Conservation (phyloP, 2,888 invertebrate genomes). For the Enchytraeus crypticus region DNA sequence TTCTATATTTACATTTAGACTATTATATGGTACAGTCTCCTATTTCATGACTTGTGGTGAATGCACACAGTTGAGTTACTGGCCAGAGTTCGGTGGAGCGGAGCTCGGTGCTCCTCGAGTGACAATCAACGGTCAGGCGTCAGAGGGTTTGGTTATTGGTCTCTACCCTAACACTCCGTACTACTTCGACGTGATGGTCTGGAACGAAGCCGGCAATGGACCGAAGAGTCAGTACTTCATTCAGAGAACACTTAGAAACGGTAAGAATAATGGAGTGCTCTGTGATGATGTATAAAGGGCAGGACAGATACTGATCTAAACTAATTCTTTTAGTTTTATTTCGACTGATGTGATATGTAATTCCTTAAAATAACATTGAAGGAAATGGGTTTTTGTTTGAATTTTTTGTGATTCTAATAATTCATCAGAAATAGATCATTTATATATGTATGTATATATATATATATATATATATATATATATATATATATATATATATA, state of each 20-base stretch:
- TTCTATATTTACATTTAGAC: too few relatives aligned
- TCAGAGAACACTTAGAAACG: constrained; percentile 48
- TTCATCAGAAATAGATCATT: too few relatives aligned
- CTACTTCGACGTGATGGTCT: constrained; percentile 83
- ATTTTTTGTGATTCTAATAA: too few relatives aligned
- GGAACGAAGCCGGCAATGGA: constrained; percentile 89
- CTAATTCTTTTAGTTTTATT: too few relatives aligned
- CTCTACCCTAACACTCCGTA: constrained; percentile 86
- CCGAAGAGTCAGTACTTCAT: constrained; percentile 83
- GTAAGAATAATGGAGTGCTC: constrained; percentile 34
- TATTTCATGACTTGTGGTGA: too few relatives aligned
- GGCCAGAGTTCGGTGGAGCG: constrained; percentile 63
- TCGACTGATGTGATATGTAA: too few relatives aligned
- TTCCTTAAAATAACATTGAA: too few relatives aligned
- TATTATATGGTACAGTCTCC: too few relatives aligned
- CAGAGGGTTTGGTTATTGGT: constrained; percentile 85
- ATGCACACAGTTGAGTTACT: constrained; percentile 84
- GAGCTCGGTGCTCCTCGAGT: constrained; percentile 58
- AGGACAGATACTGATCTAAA: too few relatives aligned
- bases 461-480: background rate
- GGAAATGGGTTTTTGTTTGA: too few relatives aligned
- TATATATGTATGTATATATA: too few relatives aligned
- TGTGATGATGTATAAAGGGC: too few relatives aligned
- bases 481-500: background rate
- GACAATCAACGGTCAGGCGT: constrained; percentile 61